These are phyloP conservation scores for Loriculus beryllinus DNA, from an alignment of 2,797 vertebrate genomes.

Conservation along the genomic window DNA sequence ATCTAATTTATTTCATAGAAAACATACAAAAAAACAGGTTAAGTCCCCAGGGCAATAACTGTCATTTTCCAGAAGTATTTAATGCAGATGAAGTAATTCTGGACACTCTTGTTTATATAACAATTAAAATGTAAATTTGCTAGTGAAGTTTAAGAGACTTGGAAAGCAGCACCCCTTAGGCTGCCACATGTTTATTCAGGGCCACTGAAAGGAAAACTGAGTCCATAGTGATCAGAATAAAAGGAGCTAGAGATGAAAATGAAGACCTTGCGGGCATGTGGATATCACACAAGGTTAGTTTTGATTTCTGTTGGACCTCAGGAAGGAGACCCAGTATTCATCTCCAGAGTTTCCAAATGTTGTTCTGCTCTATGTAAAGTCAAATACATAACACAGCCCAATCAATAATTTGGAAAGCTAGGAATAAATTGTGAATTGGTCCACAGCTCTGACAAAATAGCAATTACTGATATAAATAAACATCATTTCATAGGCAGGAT, in stretches of 20 bases:
- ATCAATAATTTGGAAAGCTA: background rate
- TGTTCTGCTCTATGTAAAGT: background rate
- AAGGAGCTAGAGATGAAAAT: background rate
- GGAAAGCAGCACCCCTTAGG: background rate
- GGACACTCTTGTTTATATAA: background rate
- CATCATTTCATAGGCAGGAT: background rate
- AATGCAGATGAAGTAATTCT: background rate
- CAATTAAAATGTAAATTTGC: background rate
- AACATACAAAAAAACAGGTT: background rate
- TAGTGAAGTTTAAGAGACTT: background rate
- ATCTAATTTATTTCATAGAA: background rate
- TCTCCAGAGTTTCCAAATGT: background rate
- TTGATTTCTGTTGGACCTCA: background rate
- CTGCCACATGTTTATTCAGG: background rate
- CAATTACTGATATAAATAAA: background rate
- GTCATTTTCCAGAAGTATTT: background rate
- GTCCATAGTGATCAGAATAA: background rate
- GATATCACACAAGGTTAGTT: background rate
- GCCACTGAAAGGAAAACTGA: background rate
- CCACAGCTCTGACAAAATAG: background rate
- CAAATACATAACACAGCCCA: background rate
- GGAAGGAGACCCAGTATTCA: background rate
- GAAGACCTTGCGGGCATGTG: background rate
- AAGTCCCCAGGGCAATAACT: background rate
- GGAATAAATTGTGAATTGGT: background rate